These are phyloP conservation scores for Harpalus rufipes DNA, from an alignment of 2,888 invertebrate genomes.

Conservation along the genomic window DNA sequence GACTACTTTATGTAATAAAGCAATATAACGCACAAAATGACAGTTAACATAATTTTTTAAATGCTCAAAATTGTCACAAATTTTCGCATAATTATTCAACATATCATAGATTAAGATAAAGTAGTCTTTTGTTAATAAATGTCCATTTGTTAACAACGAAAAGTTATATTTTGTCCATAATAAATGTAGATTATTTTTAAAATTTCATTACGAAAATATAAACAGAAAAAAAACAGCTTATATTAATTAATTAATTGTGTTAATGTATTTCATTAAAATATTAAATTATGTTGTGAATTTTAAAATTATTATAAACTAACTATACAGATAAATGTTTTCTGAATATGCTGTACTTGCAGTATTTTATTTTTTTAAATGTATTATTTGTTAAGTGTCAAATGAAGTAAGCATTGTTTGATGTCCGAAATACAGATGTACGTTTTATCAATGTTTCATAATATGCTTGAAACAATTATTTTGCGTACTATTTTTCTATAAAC, in stretches of 20 bases:
- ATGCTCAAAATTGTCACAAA: slow-evolving; percentile 53
- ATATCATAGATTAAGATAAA: slow-evolving; percentile 55
- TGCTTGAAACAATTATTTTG: slow-evolving; percentile 50
- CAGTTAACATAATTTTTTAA: slow-evolving; percentile 32
- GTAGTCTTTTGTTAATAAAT: slow-evolving; percentile 47
- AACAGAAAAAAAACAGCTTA: not conserved
- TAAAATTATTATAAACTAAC: not conserved
- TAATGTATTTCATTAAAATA: not conserved
- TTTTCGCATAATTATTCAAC: slow-evolving; percentile 28
- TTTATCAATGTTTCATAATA: slow-evolving; percentile 53
- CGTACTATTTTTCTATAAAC: slow-evolving; percentile 61
- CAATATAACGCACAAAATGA: slow-evolving; percentile 47
- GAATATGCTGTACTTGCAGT: not conserved
- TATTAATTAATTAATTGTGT: not conserved
- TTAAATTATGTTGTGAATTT: not conserved
- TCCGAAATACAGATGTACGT: slow-evolving; percentile 39
- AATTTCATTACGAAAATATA: not conserved
- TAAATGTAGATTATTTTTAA: slow-evolving; percentile 17
- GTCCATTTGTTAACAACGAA: slow-evolving; percentile 32
- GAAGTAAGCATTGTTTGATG: slow-evolving; percentile 30
- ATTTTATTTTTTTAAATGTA: slow-evolving; percentile 20
- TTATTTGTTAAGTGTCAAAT: slow-evolving; percentile 46
- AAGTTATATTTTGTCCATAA: slow-evolving; percentile 26
- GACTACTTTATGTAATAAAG: slow-evolving; percentile 45
- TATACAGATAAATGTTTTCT: slow-evolving; percentile 18